Base-by-base conservation (phyloP, 2,888 invertebrate genomes). In the Cremastinae sp. region DNA sequence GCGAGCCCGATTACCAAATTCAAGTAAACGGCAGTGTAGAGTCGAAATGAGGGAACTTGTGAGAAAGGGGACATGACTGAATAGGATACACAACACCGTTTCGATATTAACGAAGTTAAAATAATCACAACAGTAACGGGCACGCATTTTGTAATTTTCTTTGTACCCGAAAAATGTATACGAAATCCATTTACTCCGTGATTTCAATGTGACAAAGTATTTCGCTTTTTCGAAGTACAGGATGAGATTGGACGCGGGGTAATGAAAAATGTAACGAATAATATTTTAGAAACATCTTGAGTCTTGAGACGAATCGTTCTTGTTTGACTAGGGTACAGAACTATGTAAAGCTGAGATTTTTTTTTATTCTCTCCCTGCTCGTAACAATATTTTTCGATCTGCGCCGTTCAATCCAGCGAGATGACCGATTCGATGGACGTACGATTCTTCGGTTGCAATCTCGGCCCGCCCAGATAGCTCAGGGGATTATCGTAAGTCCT, bases 401-500 rank as follows among this genome's bases (percentile, higher is more conserved):
- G 9, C n/a, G n/a, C n/a, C n/a, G 18, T 38, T 54, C 18, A 94
- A 88, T 94, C 94, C 86, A 94, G 87, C 18, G 94, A 94, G 80
- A 94, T 85, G 80, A 94, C 91, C 78, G 94, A 94, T 86, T 94
- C 94, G 83, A 93, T 90, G 85, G 94, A 94, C 82, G 91, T 91
- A 84, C 92, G 90, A 83, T 91, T 91, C 81, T 87, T 89, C 51
- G 91, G 64, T n/a, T 83, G 85, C 64, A 93, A 86, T 80, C 91
- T 90, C 10, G 93, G 93, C 69, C 93, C 94, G 75, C 94, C 94
- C 82, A 94, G 90, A 88, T 94, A 94, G 88, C 94, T 94, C 83
- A 94, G 91, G 53, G 94, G 94, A 90, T 94, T 94, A 75, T 90
- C 91, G 87, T 92, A 94, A 79, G 91, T 91, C 79, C 93, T 90